Evolutionary conservation across 2,113 vertebrate species (phyloP), one percentile per base, ranked within the genome.

Genomic region (Rhinolophus ferrumequinum): DNA sequence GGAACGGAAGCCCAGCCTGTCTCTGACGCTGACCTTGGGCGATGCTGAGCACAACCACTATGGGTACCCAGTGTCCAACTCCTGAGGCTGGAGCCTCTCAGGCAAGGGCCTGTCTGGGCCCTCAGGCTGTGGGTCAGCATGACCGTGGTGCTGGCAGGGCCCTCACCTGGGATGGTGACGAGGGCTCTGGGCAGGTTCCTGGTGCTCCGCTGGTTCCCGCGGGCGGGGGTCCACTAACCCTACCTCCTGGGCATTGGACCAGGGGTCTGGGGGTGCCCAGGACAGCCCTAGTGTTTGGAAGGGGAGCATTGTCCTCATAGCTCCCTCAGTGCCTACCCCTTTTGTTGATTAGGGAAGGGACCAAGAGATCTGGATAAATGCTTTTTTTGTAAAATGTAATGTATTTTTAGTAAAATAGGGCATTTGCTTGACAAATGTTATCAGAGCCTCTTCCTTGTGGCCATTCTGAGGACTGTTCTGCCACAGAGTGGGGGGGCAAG

Each of bases 1-100:
- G 0, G 98, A 99, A 60, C 98, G 98, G 95, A 99, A 99, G 80
- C 98, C 99, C 90, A 99, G 99, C 97, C 94, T 99, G 38, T 99
- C 99, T 0, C 97, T 98, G 82, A 88, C 98, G 0, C 96, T 98
- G 84, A 80, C 98, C 8, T 97, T 99, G 13, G 98, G 95, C 0
- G 99, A 99, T n/a, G 90, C 98, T 0, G 99, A 99, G 6, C 98
- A 93, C 97, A 99, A 99, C 98, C 99, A 99, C 98, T 99, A 98
- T 94, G 98, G 97, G 97, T 99, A 97, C 97, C 97, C 98, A 0
- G 98, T 98, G 0, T 33, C 98, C 26, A 98, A 99, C 82, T 18
- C 97, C 56, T 95, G 96, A 94, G 79, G 44, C 3, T 0, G 10
- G 24, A 62, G 2, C 1, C 2, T 8, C 58, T 8, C 33, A 0